Base-by-base conservation (phyloP, 2,888 invertebrate species). In the Netelia fuscicornis region DNA sequence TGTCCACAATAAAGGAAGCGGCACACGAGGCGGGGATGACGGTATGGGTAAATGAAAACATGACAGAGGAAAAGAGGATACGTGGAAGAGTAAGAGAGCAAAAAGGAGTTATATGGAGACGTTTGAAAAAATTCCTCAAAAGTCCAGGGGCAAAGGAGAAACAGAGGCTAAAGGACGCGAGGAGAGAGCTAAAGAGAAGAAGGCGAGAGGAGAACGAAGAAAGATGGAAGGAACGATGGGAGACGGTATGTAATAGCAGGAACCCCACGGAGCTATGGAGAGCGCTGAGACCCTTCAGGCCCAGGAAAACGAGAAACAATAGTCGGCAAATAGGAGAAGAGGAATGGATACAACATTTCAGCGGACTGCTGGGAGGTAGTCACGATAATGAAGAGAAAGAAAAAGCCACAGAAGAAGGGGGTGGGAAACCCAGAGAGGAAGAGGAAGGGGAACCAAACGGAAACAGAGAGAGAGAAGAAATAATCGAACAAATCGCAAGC, bases 341-440 rank as follows among this genome's bases (percentile, higher is more conserved):
- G 0, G 65, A 65, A 2, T 65, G 65, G 65, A 42, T 65, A 5
- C 6, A 42, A 44, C 65, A 65, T 17, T 65, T 65, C 44, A 44
- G 13, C 9, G 9, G 11, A 2, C 65, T 65, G 17, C 44, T 42
- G 2, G 42, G 44, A 5, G 65, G 65, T 9, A 25, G 11, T 8
- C 2, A 25, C 2, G 64, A 13, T 8, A 30, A 64, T 9, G 2
- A n/a, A 9, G 25, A 37, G n/a, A 8, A 8, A 8, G 8, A n/a
- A 11, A 8, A 23, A 62, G 60, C 11, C 13, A 23, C 0, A 25
- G 37, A 37, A 37, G 64, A 64, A n/a, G 37, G 5, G n/a, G 13
- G 9, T 8, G 13, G 13, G 30, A n/a, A n/a, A 0, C 8, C 17
- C 1, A 10, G 5, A 5, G 44, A 10, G 9, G 42, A n/a, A 42